Conservation (phyloP, 1,140 invertebrate species). For the Drosophila hydei region DNA sequence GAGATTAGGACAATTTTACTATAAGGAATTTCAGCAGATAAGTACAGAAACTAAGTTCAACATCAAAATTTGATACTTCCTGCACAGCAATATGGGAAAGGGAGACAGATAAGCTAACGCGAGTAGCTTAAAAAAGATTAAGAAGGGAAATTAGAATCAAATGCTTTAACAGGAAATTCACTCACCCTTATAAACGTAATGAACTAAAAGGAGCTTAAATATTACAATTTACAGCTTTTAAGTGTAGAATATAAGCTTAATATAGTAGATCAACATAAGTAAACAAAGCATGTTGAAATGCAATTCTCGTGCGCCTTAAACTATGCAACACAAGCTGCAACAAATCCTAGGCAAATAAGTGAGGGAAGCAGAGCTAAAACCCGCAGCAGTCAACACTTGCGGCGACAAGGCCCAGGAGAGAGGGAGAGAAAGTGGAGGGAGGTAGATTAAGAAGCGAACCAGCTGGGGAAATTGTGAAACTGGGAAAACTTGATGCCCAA, state of each 20-base stretch:
- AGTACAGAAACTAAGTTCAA: too few species aligned
- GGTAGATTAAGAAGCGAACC: conserved; percentile 3
- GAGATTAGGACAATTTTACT: too few species aligned
- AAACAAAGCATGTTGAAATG: conserved; percentile 9
- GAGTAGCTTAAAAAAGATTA: too few species aligned
- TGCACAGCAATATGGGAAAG: too few species aligned
- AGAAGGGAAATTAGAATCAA: neutral
- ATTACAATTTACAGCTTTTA: too few species aligned
- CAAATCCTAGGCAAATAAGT: conserved; percentile 4
- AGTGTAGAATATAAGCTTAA: too few species aligned
- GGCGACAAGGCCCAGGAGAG: conserved; percentile 44
- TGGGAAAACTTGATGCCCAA: conserved; percentile 4
- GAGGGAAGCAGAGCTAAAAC: conserved; percentile 7
- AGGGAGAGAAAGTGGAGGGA: neutral
- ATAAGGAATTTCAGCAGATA: too few species aligned
- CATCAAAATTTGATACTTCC: too few species aligned
- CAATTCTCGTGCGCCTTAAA: conserved; percentile 17
- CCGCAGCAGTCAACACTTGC: conserved; percentile 63
- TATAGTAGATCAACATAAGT: neutral
- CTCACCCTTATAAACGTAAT: too few species aligned
- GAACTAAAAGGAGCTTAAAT: too few species aligned
- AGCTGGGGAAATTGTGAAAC: conserved; percentile 50
- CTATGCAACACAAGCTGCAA: conserved; percentile 17
- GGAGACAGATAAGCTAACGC: too few species aligned
- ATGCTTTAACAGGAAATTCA: too few species aligned